Evolutionary conservation across 2,113 vertebrate species (phyloP), one percentile per base, ranked within the genome.

Genomic region (Pristiophorus japonicus): DNA sequence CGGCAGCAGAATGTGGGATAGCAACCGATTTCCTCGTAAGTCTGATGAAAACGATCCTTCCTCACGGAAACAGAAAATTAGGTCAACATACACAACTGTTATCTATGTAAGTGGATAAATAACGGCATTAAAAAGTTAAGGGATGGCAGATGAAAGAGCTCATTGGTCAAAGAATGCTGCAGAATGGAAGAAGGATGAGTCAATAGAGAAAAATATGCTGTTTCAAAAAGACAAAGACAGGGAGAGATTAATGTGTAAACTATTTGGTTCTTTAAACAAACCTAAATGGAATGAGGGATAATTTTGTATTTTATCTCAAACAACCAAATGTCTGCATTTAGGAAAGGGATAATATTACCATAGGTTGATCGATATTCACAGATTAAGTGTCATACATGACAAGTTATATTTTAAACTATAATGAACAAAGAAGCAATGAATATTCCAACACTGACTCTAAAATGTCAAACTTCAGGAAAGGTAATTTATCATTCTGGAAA

Each of bases 391-490:
- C 91, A 94, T 8, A 66, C n/a, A 94, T 66, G 90, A 65, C 90
- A 94, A 42, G 62, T 66, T 94, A 94, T 67, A 45, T 94, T 94
- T 66, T 91, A 63, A 94, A 10, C 18, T 66, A 18, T 94, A 67
- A 67, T 67, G 63, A 45, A 59, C n/a, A 94, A 94, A 94, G 38
- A 65, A 94, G 16, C 22, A 94, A 94, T 94, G 27, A 94, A 94
- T 92, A 65, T 67, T 67, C 63, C 20, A 94, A 45, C 38, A 94
- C 38, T 65, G 38, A 38, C 10, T 67, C n/a, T 65, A 94, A 66
- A 94, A 67, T 45, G 38, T 67, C 34, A 94, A 94, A 67, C 34
- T 24, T 38, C n/a, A 92, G 59, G 14, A 94, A 67, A 24, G 34
- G 63, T 27, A 67, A 67, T 67, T 30, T 12, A 66, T 67, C 63